Percentiles rank a stretch among this genome's conserved stretches.
Evolutionary conservation across 2,113 vertebrate species (phyloP).

Genomic region (Aldabrachelys gigantea): DNA sequence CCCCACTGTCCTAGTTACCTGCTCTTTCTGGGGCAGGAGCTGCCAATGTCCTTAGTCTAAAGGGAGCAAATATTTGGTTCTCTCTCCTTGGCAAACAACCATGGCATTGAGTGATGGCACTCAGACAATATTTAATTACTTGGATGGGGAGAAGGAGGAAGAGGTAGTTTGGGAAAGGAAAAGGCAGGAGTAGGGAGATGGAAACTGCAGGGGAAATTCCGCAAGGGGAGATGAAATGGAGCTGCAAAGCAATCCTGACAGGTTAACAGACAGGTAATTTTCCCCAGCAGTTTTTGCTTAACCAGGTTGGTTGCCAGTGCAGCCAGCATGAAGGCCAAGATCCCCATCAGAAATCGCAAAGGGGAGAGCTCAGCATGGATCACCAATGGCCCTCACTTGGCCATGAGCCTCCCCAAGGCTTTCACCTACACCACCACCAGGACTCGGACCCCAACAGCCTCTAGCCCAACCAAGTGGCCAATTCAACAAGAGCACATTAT

Average conservation of each 20-base stretch:
- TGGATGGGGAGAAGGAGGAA: slow-evolving; percentile 27
- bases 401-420: rapidly evolving
- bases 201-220: slow-evolving; percentile 86
- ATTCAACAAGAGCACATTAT: not conserved
- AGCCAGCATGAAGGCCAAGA: not conserved
- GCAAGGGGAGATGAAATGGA: slow-evolving; percentile 68
- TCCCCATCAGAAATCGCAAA: rapidly evolving
- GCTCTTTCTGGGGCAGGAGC: slow-evolving; percentile 29
- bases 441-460: not conserved
- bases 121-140: slow-evolving; percentile 82
- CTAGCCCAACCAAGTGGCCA: not conserved
- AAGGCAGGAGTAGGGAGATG: not conserved
- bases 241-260: slow-evolving; percentile 67
- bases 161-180: not conserved
- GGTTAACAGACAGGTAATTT: slow-evolving; percentile 78
- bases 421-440: not conserved
- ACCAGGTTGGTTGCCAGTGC: slow-evolving; percentile 57
- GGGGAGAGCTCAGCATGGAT: not conserved
- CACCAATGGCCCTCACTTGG: not conserved
- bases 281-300: slow-evolving; percentile 71
- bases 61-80: slow-evolving; percentile 64
- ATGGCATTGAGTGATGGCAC: slow-evolving; percentile 64
- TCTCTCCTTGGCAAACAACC: slow-evolving; percentile 78
- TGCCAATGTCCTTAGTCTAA: slow-evolving; percentile 66
- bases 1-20: not conserved